Conservation (phyloP, 1,140 invertebrate genomes). For the Brachionus koreanus region DNA sequence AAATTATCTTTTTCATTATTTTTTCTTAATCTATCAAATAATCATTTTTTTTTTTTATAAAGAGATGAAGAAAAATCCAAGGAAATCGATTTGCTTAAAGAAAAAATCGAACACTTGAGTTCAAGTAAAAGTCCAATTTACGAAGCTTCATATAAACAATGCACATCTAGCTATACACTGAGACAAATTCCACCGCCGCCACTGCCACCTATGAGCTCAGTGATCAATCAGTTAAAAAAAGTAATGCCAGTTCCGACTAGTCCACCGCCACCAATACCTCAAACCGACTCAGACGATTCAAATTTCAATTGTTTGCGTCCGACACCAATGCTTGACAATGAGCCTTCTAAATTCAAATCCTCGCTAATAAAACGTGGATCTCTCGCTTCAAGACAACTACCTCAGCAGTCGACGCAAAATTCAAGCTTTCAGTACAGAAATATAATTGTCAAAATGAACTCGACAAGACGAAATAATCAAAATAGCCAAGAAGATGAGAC, state of each 20-base stretch:
- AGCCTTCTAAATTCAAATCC: constrained; percentile 30
- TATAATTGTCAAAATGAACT: constrained; percentile 11
- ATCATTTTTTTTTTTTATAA: neutral
- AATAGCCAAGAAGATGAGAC: constrained; percentile 39
- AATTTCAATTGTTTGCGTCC: constrained; percentile 21
- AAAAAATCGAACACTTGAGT: constrained; percentile 38
- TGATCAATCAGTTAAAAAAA: constrained; percentile 37
- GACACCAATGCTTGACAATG: constrained; percentile 40
- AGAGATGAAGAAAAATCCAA: constrained; percentile 40
- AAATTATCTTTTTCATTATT: too few species aligned
- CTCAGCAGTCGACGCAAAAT: constrained; percentile 4
- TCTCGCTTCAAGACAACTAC: constrained; percentile 25
- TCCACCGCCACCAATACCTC: neutral
- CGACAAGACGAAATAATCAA: neutral
- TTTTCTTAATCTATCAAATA: neutral
- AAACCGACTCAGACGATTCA: neutral
- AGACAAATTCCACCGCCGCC: neutral
- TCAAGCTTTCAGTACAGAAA: constrained; percentile 2
- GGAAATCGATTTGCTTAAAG: constrained; percentile 7
- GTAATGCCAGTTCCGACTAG: constrained; percentile 1
- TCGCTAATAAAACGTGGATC: constrained; percentile 10
- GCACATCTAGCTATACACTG: neutral
- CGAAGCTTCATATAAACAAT: neutral
- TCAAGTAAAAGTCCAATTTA: neutral
- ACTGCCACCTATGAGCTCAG: neutral